Conservation (phyloP, 2,113 vertebrate species). For the Caretta caretta region DNA sequence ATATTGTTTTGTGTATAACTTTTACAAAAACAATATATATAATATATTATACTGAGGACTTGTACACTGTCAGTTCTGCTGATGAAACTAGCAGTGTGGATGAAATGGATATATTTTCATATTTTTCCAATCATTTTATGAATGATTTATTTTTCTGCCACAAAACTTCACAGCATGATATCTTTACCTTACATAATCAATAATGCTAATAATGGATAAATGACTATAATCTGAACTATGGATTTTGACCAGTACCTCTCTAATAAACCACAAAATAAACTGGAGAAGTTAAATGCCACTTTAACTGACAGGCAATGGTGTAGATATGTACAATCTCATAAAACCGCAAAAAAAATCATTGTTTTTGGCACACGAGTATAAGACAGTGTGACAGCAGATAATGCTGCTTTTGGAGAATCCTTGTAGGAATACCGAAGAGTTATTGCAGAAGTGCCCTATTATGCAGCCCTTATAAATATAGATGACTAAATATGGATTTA, state of each 20-base stretch:
- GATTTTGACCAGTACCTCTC: background rate
- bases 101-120: background rate
- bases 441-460: background rate
- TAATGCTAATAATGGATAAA: background rate
- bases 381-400: constrained; percentile 1
- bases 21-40: no score
- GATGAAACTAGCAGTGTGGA: background rate
- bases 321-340: background rate
- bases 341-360: background rate
- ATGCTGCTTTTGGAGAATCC: background rate
- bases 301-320: background rate
- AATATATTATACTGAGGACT: no score
- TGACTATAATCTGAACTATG: background rate
- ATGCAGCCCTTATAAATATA: background rate
- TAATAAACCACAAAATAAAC: constrained; percentile 2
- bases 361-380: background rate
- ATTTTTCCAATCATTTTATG: background rate
- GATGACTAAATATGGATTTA: background rate
- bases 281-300: background rate
- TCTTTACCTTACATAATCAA: background rate
- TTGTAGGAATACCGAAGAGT: background rate
- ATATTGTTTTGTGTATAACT: no score
- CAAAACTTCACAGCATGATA: background rate
- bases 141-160: background rate
- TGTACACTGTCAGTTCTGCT: no score